phyloP scores from a whole-genome alignment of 2,888 invertebrate genomes.

The Gibbula magus region DNA sequence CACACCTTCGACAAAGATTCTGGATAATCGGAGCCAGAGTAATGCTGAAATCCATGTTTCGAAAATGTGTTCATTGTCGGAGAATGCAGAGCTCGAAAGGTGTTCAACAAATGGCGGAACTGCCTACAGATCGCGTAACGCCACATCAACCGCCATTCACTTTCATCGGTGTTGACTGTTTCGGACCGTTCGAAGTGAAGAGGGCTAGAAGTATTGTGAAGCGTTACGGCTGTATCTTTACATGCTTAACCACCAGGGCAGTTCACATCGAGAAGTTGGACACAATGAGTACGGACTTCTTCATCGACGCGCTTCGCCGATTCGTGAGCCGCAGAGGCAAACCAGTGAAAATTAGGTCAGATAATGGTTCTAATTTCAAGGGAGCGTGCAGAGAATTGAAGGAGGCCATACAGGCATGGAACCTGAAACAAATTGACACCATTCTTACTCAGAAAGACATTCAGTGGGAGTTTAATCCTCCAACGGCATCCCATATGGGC shows the following conservation, averaged over 20 bases:
- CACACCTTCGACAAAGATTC: conserved; percentile 39
- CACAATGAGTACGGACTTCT: conserved; percentile 49
- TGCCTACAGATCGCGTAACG: conserved; percentile 45
- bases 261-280: conserved; percentile 52
- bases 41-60: too few species aligned
- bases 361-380: conserved; percentile 55
- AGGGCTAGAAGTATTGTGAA: conserved; percentile 50
- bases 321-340: conserved; percentile 48
- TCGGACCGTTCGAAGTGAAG: conserved; percentile 55
- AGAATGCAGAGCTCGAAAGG: conserved; percentile 16
- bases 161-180: conserved; percentile 52
- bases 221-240: conserved; percentile 53
- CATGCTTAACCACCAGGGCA: conserved; percentile 51
- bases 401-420: background rate
- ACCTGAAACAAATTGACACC: background rate
- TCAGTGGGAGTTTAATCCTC: conserved; percentile 21
- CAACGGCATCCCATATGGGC: conserved; percentile 13
- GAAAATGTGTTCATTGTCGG: conserved; percentile 40
- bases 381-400: conserved; percentile 50
- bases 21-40: conserved; percentile 44
- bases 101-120: conserved; percentile 45
- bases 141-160: conserved; percentile 48
- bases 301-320: conserved; percentile 48
- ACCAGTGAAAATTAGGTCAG: conserved; percentile 43
- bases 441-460: background rate